Evolutionary conservation across 1,140 invertebrate genomes (phyloP), one percentile per base, ranked within the genome.

Genomic region (Thaumatotibia leucotreta): DNA sequence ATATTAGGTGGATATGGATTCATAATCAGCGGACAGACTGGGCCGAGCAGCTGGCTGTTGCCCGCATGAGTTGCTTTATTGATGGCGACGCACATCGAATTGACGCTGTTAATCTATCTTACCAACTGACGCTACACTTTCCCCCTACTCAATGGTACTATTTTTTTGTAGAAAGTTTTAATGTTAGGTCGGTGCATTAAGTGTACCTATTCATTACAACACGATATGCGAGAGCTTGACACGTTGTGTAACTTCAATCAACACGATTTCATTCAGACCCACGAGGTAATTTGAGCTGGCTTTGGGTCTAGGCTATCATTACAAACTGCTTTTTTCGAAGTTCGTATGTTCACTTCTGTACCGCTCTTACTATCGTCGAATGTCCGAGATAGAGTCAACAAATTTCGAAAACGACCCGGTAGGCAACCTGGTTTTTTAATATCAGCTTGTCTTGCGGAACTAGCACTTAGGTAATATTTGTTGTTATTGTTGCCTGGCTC

Each of bases 101-200:
- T 73, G 70, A 74, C 67, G 39, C 67, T 52, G 70, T 73, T 72
- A 73, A 77, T 72, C 73, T 70, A 73, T 72, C 70, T 77, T 63
- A 58, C 71, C 68, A 31, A 62, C 65, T 70, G 52, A 58, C 69
- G 63, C 20, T 75, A 63, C 70, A 73, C 75, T 77, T 77, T 77
- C 73, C 73, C 73, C 73, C 68, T n/a, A 69, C 63, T 66, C 66
- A 73, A 69, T 58, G 66, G 52, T 63, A 67, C 62, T 63, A 72
- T 73, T 68, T 70, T 70, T 71, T 71, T 62, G 69, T 68, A 68
- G 72, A 76, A 73, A 76, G 74, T 64, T 73, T 39, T 39, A 39
- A 39, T 14, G 33, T 14, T 49, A n/a, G 23, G 10, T 24, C 11
- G 52, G 17, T 58, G 52, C 24, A 58, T 58, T 58, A 58, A 27